A percentile compares a stretch with the other conserved stretches of the same genome.
Evolutionary conservation across 2,888 invertebrate species (phyloP).

Genomic region (Aphrophora alni): DNA sequence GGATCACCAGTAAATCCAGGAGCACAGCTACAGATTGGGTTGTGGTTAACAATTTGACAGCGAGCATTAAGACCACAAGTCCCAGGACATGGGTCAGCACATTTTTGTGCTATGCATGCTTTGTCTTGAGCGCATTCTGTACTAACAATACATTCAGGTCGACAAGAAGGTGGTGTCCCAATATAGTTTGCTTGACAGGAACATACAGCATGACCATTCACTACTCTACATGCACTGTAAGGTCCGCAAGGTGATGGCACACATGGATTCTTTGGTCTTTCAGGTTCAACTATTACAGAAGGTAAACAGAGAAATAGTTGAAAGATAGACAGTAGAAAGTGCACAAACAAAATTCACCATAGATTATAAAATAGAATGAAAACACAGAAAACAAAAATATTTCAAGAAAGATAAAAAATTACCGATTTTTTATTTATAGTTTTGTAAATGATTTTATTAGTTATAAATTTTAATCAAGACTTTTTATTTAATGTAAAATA

Average conservation of each 20-base stretch:
- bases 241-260: slow-evolving; percentile 79
- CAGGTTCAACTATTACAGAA: slow-evolving; percentile 53
- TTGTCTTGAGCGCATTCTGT: slow-evolving; percentile 81
- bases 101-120: slow-evolving; percentile 81
- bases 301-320: slow-evolving; percentile 27
- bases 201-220: slow-evolving; percentile 79
- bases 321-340: not conserved
- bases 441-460: too few relatives aligned
- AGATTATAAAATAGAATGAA: not conserved
- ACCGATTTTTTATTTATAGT: too few relatives aligned
- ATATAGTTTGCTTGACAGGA: slow-evolving; percentile 79
- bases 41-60: slow-evolving; percentile 85
- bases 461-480: too few relatives aligned
- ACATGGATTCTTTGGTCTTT: slow-evolving; percentile 68
- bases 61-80: slow-evolving; percentile 83
- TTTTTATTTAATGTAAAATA: too few relatives aligned
- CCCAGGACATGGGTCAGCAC: slow-evolving; percentile 81
- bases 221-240: slow-evolving; percentile 74
- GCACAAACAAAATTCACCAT: not conserved
- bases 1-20: slow-evolving; percentile 81
- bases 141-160: slow-evolving; percentile 83
- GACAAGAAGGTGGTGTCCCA: slow-evolving; percentile 78
- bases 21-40: slow-evolving; percentile 83
- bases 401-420: not conserved
- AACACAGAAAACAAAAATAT: not conserved